phyloP scores from a whole-genome alignment of 2,888 invertebrate genomes.

The Rhimphoctona megacephalus region DNA sequence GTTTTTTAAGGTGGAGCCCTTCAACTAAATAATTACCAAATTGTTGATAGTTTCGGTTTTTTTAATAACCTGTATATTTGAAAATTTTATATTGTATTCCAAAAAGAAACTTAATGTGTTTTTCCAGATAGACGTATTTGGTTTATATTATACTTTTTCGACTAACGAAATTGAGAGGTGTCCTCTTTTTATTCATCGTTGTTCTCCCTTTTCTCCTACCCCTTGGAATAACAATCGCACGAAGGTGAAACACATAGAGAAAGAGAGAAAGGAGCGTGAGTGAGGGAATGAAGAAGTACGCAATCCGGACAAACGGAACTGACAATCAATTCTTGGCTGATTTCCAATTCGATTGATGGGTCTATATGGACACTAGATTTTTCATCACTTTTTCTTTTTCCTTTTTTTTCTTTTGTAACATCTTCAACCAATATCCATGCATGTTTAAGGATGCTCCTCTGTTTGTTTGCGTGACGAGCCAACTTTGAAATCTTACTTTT shows the following conservation, averaged over 20 bases:
- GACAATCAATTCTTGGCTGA: conserved; percentile 61
- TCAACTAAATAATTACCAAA: too few species aligned
- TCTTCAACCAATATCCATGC: background rate
- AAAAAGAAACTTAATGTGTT: too few species aligned
- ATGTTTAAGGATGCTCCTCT: too few species aligned
- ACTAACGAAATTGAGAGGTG: too few species aligned
- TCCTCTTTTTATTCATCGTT: background rate
- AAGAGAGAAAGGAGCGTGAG: background rate
- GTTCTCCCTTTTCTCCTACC: background rate
- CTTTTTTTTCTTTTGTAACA: background rate
- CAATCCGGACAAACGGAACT: conserved; percentile 53
- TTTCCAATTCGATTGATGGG: conserved; percentile 57
- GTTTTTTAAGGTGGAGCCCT: too few species aligned
- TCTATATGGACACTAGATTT: conserved; percentile 3
- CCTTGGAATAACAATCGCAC: background rate
- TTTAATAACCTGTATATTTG: too few species aligned
- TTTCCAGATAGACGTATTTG: too few species aligned
- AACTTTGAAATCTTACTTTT: too few species aligned
- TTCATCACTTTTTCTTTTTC: background rate
- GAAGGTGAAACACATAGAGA: background rate
- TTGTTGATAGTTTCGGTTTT: too few species aligned
- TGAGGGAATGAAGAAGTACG: conserved; percentile 15
- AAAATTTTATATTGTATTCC: too few species aligned
- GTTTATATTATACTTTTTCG: too few species aligned
- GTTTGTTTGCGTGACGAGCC: too few species aligned